phyloP scores from a whole-genome alignment of 2,888 invertebrate genomes.

The Augochlorella aurata region DNA sequence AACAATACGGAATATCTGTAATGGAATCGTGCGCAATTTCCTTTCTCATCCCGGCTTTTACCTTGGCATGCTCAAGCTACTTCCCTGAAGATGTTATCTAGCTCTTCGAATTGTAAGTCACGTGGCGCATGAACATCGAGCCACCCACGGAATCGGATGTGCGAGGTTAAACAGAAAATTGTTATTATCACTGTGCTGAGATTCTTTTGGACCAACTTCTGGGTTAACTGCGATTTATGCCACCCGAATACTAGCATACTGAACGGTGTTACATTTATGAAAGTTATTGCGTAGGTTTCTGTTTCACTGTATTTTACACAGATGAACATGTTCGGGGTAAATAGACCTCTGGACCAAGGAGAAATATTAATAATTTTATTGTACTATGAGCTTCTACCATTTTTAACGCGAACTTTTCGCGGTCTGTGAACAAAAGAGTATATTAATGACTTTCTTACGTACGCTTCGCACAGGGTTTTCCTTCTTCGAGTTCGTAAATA shows the following conservation, averaged over 20 bases:
- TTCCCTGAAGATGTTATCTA: not conserved
- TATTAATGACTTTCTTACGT: not conserved
- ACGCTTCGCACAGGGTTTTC: not conserved
- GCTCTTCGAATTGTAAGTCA: constrained; percentile 10
- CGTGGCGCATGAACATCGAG: constrained; percentile 2
- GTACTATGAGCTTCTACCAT: not conserved
- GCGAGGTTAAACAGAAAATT: not conserved
- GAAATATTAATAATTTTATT: not conserved
- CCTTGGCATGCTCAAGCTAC: constrained; percentile 13
- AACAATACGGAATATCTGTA: constrained; percentile 13
- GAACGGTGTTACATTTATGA: not conserved
- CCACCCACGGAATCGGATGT: not conserved
- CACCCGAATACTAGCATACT: not conserved
- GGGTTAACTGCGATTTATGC: not conserved
- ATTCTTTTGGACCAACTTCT: not conserved
- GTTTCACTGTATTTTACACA: not conserved
- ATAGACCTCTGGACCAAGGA: not conserved
- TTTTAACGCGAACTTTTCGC: not conserved
- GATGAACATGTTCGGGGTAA: not conserved
- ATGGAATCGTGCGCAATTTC: constrained; percentile 15
- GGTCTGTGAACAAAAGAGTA: not conserved
- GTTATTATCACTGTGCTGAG: not conserved
- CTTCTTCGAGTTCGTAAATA: no score
- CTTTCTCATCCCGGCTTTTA: constrained; percentile 5
- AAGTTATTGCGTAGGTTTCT: not conserved